Percentiles rank a stretch among this genome's conserved stretches.
Evolutionary conservation across 2,888 invertebrate species (phyloP).

Genomic region (Gymnoscelis rufifasciata): DNA sequence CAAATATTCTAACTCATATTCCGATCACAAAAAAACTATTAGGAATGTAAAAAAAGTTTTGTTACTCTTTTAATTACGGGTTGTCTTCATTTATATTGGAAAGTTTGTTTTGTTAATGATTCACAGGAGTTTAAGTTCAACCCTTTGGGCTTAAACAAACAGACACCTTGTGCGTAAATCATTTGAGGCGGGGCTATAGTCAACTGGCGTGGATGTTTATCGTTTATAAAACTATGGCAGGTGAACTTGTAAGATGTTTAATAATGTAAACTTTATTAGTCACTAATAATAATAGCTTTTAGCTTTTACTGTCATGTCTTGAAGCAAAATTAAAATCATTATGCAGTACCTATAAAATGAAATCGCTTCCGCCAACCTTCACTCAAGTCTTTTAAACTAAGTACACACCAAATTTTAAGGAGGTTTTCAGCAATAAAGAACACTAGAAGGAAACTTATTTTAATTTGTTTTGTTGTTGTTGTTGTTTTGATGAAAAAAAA

Average conservation of each 20-base stretch:
- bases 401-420: too few relatives aligned
- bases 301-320: too few relatives aligned
- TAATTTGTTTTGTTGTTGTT: too few relatives aligned
- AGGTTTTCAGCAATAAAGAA: too few relatives aligned
- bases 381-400: too few relatives aligned
- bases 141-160: conserved; percentile 28
- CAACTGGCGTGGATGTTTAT: conserved; percentile 26
- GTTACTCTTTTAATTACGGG: conserved; percentile 6
- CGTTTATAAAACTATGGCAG: neutral
- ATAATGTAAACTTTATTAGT: too few relatives aligned
- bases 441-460: too few relatives aligned
- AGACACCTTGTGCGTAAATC: conserved; percentile 28
- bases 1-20: conserved; percentile 20
- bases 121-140: conserved; percentile 13
- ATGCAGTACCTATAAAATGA: too few relatives aligned
- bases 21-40: neutral
- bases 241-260: neutral
- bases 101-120: conserved; percentile 10
- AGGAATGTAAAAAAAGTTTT: neutral
- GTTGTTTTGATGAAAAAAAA: too few relatives aligned
- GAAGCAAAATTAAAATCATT: too few relatives aligned
- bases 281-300: too few relatives aligned
- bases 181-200: conserved; percentile 29
- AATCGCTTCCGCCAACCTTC: too few relatives aligned
- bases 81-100: neutral